Conservation (phyloP, 2,797 vertebrate species). For the Pseudochirops cupreus region DNA sequence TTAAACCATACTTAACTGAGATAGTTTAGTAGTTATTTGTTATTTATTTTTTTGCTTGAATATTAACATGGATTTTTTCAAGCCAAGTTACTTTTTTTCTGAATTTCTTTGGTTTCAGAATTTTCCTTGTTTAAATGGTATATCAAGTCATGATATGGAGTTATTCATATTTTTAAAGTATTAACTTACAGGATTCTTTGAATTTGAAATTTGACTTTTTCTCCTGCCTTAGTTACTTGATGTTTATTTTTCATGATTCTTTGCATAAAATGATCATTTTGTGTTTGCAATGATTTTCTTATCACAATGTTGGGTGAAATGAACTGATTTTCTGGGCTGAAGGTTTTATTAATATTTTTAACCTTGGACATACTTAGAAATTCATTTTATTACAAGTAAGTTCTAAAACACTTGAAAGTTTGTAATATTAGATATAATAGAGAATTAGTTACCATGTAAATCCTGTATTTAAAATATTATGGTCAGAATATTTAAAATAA, state of each 20-base stretch:
- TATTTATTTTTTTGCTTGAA: constrained; percentile 34
- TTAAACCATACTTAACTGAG: constrained; percentile 29
- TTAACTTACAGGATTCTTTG: neutral
- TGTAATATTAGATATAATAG: neutral
- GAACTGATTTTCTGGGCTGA: neutral
- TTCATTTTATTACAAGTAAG: neutral
- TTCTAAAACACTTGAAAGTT: neutral
- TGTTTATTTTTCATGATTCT: constrained; percentile 14
- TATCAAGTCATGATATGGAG: constrained; percentile 19
- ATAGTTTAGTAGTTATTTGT: neutral
- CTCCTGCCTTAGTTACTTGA: neutral
- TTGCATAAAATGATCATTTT: neutral
- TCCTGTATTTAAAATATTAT: constrained; percentile 34
- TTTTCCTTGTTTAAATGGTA: neutral
- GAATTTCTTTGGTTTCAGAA: neutral
- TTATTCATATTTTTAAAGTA: neutral
- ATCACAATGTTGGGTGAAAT: constrained; percentile 9
- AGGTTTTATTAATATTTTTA: neutral
- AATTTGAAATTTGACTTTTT: constrained; percentile 19
- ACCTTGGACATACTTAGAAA: neutral
- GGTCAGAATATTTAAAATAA: constrained; percentile 38
- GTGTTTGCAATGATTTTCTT: neutral
- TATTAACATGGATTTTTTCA: constrained; percentile 9
- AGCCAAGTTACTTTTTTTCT: neutral
- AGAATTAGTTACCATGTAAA: constrained; percentile 10